Percentiles rank a stretch among this genome's conserved stretches.
These are phyloP conservation scores for Podargus strigoides DNA, from an alignment of 2,797 vertebrate species.

Conservation along the genomic window DNA sequence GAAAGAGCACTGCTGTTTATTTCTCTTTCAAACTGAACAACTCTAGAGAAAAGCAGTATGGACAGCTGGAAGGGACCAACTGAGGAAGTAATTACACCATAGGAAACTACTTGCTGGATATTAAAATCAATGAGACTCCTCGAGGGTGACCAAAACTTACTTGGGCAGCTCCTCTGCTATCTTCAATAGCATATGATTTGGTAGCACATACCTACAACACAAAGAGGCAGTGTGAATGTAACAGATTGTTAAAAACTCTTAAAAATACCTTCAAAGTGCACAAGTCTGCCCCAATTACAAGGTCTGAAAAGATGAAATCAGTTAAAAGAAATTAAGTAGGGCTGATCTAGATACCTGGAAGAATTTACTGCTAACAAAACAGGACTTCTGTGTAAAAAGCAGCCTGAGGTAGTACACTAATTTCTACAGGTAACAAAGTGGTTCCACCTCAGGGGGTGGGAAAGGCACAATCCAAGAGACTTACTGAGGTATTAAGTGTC, in stretches of 20 bases:
- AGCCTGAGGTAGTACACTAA: background rate
- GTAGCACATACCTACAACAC: conserved; percentile 84
- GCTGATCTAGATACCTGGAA: background rate
- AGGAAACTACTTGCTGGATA: background rate
- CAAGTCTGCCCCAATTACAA: background rate
- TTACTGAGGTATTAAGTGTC: background rate
- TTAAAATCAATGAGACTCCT: background rate
- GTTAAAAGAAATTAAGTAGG: background rate
- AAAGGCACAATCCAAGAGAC: background rate
- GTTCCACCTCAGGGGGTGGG: background rate
- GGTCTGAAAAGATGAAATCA: background rate
- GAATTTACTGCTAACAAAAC: background rate
- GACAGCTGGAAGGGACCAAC: background rate
- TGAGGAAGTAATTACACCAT: background rate
- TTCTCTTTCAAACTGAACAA: background rate
- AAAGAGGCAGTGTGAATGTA: background rate
- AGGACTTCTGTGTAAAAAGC: background rate
- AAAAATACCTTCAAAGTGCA: background rate
- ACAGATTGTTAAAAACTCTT: background rate
- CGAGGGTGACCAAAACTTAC: conserved; percentile 75
- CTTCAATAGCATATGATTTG: conserved; percentile 95
- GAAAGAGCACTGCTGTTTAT: background rate
- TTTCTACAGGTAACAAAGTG: background rate
- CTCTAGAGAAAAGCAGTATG: background rate
- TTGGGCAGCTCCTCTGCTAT: conserved; percentile 92